Evolutionary conservation across 2,888 invertebrate species (phyloP), one percentile per base, ranked within the genome.

Genomic region (Ormyrus labotus): DNA sequence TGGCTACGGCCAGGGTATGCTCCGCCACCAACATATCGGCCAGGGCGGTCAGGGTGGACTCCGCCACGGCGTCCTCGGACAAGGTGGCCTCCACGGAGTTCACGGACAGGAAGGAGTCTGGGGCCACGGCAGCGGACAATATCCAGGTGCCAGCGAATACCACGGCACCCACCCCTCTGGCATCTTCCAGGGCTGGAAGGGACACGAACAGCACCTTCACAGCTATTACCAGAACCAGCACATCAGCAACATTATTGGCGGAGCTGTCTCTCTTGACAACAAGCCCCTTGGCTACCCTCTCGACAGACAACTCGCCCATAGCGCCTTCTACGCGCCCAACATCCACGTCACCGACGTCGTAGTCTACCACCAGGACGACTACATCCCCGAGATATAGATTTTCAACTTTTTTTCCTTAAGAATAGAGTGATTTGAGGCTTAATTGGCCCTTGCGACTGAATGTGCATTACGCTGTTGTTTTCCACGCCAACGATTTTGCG

Each of bases 261-360:
- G 89, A 50, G 87, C 86, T 90, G 92, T 91, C 64, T 91, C 89
- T 71, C 85, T 92, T 19, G 92, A 92, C 80, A 91, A 91, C 84
- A 91, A 91, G 68, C 92, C 93, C 11, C 88, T 93, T 47, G 93
- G 93, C 72, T 94, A 91, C 90, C 94, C 94, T 7, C 87, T 93
- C 82, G 92, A 94, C 88, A 91, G 93, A 83, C 92, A 92, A 0
- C 88, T 93, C 72, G 87, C 91, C 73, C 81, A 84, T 11, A 87
- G 88, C 85, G 82, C 92, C 47, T 86, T 90, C 84, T 87, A 87
- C 73, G 87, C 92, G 8, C 90, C 90, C 81, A 93, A 93, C 90
- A 85, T 93, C 83, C 89, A 89, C 87, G 87, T 93, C 76, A 87
- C 92, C 75, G 93, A 93, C 78, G 92, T 93, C 51, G 79, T 90